phyloP scores from a whole-genome alignment of 2,113 vertebrate genomes.

The Neolamprologus toae region DNA sequence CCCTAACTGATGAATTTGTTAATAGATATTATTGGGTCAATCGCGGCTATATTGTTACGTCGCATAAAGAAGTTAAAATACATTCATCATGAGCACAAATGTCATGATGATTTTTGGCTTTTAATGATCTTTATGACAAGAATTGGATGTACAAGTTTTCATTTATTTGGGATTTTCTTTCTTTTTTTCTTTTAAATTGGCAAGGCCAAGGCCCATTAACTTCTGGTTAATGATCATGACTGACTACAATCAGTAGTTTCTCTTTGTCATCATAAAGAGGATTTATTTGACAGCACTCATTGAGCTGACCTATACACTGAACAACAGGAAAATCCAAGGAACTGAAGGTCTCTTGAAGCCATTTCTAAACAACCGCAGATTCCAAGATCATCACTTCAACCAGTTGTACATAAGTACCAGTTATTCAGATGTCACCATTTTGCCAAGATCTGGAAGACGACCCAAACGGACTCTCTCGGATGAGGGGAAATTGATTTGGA shows the following conservation, averaged over 20 bases:
- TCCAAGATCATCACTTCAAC: not conserved
- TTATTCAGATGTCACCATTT: not conserved
- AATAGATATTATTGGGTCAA: not conserved
- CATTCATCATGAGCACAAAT: not conserved
- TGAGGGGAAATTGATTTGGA: not conserved
- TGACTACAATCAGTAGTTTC: not conserved
- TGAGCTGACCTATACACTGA: not conserved
- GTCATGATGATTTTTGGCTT: not conserved
- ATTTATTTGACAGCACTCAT: not conserved
- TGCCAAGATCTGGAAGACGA: not conserved
- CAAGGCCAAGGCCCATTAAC: not conserved
- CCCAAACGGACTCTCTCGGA: not conserved
- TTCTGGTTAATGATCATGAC: not conserved
- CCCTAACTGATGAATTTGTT: not conserved
- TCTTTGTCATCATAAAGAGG: not conserved
- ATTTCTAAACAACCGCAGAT: not conserved
- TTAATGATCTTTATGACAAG: not conserved
- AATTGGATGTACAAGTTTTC: not conserved
- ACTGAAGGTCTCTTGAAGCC: not conserved
- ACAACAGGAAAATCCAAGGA: not conserved
- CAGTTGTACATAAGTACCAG: not conserved
- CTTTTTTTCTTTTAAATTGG: not conserved
- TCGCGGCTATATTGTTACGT: fast-evolving
- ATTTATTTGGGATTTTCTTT: not conserved
- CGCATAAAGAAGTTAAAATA: not conserved